phyloP scores from a whole-genome alignment of 2,888 invertebrate genomes.

The Mimas tiliae region DNA sequence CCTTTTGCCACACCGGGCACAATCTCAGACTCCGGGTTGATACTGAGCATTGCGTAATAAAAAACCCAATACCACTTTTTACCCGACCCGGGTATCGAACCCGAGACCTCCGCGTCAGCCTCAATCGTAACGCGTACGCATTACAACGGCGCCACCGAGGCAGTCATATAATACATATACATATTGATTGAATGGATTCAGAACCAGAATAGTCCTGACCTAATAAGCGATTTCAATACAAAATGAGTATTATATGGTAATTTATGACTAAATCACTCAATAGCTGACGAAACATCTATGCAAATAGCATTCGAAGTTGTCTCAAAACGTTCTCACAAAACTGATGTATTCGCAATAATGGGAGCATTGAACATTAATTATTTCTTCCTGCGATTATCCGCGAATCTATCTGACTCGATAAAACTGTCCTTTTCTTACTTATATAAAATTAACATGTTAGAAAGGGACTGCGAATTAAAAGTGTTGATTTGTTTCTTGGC shows the following conservation, averaged over 20 bases:
- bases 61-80: no score
- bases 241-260: not conserved
- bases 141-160: no score
- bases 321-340: constrained; percentile 27
- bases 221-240: not conserved
- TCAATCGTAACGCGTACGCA: no score
- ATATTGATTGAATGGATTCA: no score
- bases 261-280: not conserved
- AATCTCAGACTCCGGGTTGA: no score
- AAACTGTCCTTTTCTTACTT: not conserved
- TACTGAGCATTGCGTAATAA: no score
- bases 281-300: not conserved
- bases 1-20: no score
- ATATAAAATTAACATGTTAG: not conserved
- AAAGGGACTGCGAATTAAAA: constrained; percentile 9
- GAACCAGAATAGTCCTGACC: not conserved
- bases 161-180: no score
- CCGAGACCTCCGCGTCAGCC: no score
- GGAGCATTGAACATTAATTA: constrained; percentile 28
- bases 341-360: constrained; percentile 29
- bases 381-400: constrained; percentile 29
- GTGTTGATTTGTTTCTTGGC: not conserved
- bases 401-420: constrained; percentile 19
- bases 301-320: not conserved
- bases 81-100: no score